Percentiles rank a stretch among this genome's conserved stretches.
Conservation (phyloP, 35 echinoderm and acorn worm species). For the Patiria miniata region DNA sequence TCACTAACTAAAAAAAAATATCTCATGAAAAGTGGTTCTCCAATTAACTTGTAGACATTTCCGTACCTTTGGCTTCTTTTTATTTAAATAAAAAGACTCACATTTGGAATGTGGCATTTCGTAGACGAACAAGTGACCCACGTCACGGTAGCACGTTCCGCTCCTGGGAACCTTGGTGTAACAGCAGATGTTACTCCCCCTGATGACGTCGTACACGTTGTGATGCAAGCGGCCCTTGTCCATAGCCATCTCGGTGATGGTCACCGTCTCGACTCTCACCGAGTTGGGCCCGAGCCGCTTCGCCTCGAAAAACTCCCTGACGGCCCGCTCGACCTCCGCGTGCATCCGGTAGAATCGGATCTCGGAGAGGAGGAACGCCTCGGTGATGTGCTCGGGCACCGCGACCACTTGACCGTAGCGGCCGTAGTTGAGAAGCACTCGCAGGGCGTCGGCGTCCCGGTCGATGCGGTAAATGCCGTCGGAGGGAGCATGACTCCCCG, state of each 20-base stretch:
- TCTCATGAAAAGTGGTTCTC: no score
- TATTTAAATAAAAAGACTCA: constrained; percentile 30
- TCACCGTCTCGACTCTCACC: constrained; percentile 54
- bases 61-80: no score
- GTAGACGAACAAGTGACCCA: constrained; percentile 60
- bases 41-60: no score
- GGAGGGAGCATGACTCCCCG: background rate
- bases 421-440: constrained; percentile 61
- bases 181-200: constrained; percentile 59
- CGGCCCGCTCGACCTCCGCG: constrained; percentile 17
- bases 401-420: constrained; percentile 65
- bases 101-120: constrained; percentile 73
- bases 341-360: constrained; percentile 76
- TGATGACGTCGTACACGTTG: constrained; percentile 73
- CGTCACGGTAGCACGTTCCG: constrained; percentile 72
- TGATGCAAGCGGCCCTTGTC: constrained; percentile 63
- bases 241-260: constrained; percentile 81
- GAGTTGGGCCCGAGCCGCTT: constrained; percentile 53
- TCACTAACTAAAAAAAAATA: no score
- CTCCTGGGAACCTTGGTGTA: constrained; percentile 59
- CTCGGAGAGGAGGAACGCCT: constrained; percentile 63
- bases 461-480: constrained; percentile 75
- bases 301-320: constrained; percentile 56
- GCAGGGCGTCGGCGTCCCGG: constrained; percentile 64
- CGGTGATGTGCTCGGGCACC: constrained; percentile 60